Conservation (phyloP, 2,888 invertebrate genomes). For the Synergus laeviventris region DNA sequence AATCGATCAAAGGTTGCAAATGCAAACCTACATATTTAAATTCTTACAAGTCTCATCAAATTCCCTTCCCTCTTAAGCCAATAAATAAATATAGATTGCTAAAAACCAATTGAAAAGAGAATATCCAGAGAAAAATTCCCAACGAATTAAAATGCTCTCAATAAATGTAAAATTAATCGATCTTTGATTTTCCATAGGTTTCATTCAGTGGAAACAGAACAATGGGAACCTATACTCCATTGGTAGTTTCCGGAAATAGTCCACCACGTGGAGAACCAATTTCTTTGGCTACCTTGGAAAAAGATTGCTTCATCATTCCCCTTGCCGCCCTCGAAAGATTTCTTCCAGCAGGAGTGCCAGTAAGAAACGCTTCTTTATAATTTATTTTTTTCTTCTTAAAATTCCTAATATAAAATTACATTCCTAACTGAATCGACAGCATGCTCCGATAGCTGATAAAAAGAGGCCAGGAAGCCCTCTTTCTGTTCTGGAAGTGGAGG, state of each 20-base stretch:
- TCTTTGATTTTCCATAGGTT: conserved; percentile 63
- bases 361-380: conserved; percentile 72
- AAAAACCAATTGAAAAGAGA: no score
- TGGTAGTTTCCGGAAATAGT: conserved; percentile 72
- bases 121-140: neutral
- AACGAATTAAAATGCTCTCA: neutral
- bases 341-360: conserved; percentile 93
- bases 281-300: conserved; percentile 88
- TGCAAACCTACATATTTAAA: neutral
- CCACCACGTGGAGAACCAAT: conserved; percentile 82
- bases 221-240: conserved; percentile 70
- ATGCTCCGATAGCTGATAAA: conserved; percentile 81
- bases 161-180: neutral
- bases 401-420: neutral
- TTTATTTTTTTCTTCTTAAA: neutral
- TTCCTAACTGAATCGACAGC: conserved; percentile 74
- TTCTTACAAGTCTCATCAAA: no score
- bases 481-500: conserved; percentile 89
- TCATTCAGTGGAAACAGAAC: conserved; percentile 73
- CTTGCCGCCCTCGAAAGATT: conserved; percentile 92
- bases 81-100: no score
- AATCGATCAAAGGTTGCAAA: neutral
- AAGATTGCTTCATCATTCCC: conserved; percentile 95
- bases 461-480: conserved; percentile 79
- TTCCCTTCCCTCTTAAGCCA: no score